Base-by-base conservation (phyloP, 1,140 invertebrate species). In the Drosophila mayri region DNA sequence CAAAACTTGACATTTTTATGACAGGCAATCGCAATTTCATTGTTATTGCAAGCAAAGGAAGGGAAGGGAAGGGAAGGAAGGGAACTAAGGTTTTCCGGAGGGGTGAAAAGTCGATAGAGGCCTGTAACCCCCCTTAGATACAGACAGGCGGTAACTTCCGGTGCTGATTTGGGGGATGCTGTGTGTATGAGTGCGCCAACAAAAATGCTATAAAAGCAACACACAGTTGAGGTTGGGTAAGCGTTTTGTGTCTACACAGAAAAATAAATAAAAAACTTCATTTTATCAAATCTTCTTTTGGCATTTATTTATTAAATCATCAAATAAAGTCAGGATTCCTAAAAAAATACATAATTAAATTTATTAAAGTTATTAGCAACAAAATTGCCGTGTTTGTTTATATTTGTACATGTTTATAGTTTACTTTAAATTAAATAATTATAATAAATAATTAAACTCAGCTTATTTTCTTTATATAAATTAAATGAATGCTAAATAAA, bases 1-100 rank as follows among this genome's bases (percentile, higher is more conserved):
- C 83, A 81, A 78, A 77, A 76, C 75, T 81, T 91, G 88, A 91
- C 80, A 71, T 57, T 87, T 84, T 91, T 81, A 91, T 80, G 71
- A 52, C 80, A 59, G 66, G 54, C 64, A 84, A 74, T 66, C 68
- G 64, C 64, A 47, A 57, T 83, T 82, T 82, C 84, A 74, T 74
- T 77, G 84, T 85, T 77, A 73, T 70, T 70, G 70, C 66, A 63
- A n/a, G n/a, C n/a, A n/a, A n/a, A n/a, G n/a, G n/a, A n/a, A n/a
- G n/a, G n/a, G n/a, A n/a, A n/a, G n/a, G n/a, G n/a, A n/a, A n/a
- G n/a, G n/a, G n/a, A n/a, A n/a, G n/a, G n/a, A n/a, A n/a, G n/a
- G 38, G n/a, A 49, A 44, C 50, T 44, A 25, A 32, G 50, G 62
- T 38, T 70, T 66, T 25, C 22, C 16, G 32, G 32, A 54, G 50